Evolutionary conservation across 2,888 invertebrate species (phyloP).

Genomic region (Hedychridium roseum): DNA sequence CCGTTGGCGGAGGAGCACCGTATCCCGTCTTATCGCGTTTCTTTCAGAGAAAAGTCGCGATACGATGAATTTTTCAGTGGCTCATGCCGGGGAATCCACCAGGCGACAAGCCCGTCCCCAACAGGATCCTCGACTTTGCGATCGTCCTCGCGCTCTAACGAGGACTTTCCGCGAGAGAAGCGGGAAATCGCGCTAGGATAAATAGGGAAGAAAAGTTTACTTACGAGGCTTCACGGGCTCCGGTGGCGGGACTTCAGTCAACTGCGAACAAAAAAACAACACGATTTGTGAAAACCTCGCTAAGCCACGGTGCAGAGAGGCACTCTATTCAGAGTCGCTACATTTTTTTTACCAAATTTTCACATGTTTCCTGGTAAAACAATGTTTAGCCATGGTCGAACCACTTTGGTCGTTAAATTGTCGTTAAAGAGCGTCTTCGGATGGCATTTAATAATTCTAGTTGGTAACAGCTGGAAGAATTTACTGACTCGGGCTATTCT

Average conservation of each 20-base stretch:
- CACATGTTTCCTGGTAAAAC: no score
- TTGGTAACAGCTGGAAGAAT: no score
- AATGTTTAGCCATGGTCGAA: no score
- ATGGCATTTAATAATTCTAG: no score
- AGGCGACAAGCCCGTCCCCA: conserved; percentile 2
- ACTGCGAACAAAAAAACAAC: conserved; percentile 53
- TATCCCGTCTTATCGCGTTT: conserved; percentile 7
- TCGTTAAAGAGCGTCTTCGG: no score
- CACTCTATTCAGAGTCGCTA: no score
- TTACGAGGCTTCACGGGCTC: conserved; percentile 63
- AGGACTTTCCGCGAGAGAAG: conserved; percentile 16
- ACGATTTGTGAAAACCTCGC: background rate
- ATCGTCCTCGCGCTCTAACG: conserved; percentile 15
- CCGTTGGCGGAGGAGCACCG: no score
- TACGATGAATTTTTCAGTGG: background rate
- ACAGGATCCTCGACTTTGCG: conserved; percentile 19
- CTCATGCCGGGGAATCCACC: conserved; percentile 9
- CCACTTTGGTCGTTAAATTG: no score
- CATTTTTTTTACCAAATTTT: no score
- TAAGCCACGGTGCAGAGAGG: no score
- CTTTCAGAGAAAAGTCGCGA: conserved; percentile 13
- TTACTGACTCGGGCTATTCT: no score
- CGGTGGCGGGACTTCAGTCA: conserved; percentile 60
- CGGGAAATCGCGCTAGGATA: background rate
- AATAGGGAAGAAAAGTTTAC: conserved; percentile 41